A percentile compares a stretch with the other conserved stretches of the same genome.
These are phyloP conservation scores for Volucella bombylans DNA, from an alignment of 2,888 invertebrate genomes.

Conservation along the genomic window DNA sequence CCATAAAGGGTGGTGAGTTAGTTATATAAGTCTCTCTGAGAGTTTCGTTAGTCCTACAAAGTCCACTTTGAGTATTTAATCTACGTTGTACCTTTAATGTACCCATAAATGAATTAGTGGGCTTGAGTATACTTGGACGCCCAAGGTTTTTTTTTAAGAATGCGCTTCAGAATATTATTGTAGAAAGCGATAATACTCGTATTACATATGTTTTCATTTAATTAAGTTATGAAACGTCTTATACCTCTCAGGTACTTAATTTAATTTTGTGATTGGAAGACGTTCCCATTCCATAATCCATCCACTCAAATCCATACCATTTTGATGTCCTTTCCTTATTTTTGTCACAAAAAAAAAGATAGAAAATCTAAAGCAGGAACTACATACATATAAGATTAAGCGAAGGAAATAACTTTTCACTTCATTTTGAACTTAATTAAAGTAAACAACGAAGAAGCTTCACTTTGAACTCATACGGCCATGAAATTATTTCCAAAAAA, in stretches of 20 bases:
- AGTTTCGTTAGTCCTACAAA: not conserved
- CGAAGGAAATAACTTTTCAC: constrained; percentile 3
- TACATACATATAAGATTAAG: too few species aligned
- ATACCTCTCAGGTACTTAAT: constrained; percentile 35
- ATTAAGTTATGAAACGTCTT: constrained; percentile 30
- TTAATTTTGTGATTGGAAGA: constrained; percentile 43
- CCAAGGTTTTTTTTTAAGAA: not conserved
- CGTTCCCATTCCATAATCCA: too few species aligned
- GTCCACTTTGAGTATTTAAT: constrained; percentile 1
- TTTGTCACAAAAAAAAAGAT: not conserved
- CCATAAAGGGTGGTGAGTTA: not conserved
- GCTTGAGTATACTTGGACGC: not conserved
- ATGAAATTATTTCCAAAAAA: constrained; percentile 40
- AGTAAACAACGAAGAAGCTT: constrained; percentile 46
- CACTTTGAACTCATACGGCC: constrained; percentile 46
- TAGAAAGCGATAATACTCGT: too few species aligned
- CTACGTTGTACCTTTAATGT: constrained; percentile 13
- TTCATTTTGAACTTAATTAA: constrained; percentile 62
- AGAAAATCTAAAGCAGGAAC: not conserved
- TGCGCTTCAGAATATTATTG: not conserved
- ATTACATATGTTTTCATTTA: constrained; percentile 4
- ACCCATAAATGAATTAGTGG: not conserved
- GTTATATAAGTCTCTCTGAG: not conserved
- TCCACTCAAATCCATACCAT: too few species aligned
- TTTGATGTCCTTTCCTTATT: not conserved